phyloP scores from a whole-genome alignment of 2,888 invertebrate species.

The Tortricodes alternella region DNA sequence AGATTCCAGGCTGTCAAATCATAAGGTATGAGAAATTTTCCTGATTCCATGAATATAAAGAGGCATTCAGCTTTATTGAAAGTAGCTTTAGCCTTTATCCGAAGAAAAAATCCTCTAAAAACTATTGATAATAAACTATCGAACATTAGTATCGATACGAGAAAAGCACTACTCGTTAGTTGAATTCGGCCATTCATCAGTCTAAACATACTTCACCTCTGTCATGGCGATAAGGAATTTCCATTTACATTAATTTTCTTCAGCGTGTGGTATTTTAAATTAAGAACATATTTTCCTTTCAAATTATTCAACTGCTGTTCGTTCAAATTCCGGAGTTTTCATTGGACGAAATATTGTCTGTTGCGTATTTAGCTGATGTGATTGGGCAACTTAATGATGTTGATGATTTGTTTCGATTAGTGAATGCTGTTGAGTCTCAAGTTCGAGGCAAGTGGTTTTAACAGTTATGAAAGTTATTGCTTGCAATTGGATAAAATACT shows the following conservation, averaged over 20 bases:
- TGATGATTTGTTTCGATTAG: constrained; percentile 28
- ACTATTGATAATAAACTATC: not conserved
- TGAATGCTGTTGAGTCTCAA: constrained; percentile 43
- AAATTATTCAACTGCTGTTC: constrained; percentile 30
- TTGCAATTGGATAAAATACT: not conserved
- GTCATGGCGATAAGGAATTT: constrained; percentile 65
- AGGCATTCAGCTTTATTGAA: no score
- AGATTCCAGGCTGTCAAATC: no score
- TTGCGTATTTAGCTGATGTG: constrained; percentile 8
- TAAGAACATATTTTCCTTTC: constrained; percentile 61
- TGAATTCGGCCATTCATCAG: constrained; percentile 71
- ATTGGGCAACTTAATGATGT: constrained; percentile 23
- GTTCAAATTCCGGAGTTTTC: constrained; percentile 16
- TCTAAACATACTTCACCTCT: constrained; percentile 63
- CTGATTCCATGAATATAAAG: no score
- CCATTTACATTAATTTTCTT: constrained; percentile 60
- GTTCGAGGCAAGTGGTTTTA: constrained; percentile 31
- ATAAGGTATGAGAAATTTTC: no score
- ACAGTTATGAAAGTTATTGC: constrained; percentile 2
- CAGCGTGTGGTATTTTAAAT: constrained; percentile 60
- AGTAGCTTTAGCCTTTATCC: no score
- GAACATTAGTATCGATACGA: not conserved
- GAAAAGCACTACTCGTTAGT: constrained; percentile 51
- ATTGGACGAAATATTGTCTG: constrained; percentile 11
- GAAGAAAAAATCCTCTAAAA: not conserved